These are phyloP conservation scores for Emydoidea blandingii DNA, from an alignment of 2,797 vertebrate species.

Conservation along the genomic window DNA sequence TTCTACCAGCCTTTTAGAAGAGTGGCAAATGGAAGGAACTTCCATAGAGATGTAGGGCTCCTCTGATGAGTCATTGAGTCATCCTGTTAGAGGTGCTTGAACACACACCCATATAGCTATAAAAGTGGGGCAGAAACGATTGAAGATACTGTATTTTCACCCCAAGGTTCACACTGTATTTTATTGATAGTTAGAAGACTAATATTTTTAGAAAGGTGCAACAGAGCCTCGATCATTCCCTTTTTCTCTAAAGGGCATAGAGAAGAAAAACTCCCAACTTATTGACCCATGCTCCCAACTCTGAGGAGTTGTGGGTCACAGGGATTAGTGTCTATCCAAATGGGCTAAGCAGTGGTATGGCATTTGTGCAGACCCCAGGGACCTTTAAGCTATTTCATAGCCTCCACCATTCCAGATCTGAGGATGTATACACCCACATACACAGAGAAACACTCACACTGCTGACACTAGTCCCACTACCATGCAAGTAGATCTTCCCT, in stretches of 20 bases:
- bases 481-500: neutral
- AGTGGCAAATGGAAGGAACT: neutral
- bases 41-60: neutral
- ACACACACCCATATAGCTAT: neutral
- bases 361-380: neutral
- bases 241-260: neutral
- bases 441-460: neutral
- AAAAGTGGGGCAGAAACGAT: neutral
- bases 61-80: neutral
- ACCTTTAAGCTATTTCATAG: neutral
- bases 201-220: slow-evolving; percentile 23
- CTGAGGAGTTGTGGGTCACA: neutral
- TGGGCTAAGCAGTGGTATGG: neutral
- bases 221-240: neutral
- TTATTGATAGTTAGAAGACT: slow-evolving; percentile 27
- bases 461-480: neutral
- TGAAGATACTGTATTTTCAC: neutral
- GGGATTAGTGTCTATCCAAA: neutral
- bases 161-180: neutral
- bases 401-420: neutral
- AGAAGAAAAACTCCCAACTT: neutral
- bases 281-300: neutral
- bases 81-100: slow-evolving; percentile 23
- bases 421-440: neutral
- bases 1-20: neutral